Percentiles rank a stretch among this genome's conserved stretches.
Conservation (phyloP, 2,888 invertebrate species). For the Lepidonotus clava region DNA sequence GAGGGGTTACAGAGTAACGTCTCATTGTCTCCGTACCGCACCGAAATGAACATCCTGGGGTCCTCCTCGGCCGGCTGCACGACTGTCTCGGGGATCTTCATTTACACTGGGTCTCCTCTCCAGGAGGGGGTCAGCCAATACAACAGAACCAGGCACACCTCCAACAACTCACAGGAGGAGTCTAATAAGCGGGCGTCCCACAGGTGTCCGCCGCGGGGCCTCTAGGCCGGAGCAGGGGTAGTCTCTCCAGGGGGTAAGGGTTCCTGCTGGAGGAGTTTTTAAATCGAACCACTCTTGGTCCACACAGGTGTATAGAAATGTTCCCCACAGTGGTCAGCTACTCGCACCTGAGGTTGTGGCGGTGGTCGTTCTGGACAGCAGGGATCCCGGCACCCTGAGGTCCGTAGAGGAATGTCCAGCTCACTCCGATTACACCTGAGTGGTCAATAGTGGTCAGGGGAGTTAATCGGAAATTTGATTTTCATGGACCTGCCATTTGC, state of each 20-base stretch:
- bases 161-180: not conserved
- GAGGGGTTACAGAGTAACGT: slow-evolving; percentile 77
- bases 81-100: slow-evolving; percentile 41
- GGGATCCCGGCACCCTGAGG: not conserved
- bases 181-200: too few relatives aligned
- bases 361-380: not conserved
- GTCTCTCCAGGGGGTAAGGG: too few relatives aligned
- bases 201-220: too few relatives aligned
- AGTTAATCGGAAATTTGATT: too few relatives aligned
- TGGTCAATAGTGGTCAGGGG: not conserved
- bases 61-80: slow-evolving; percentile 22
- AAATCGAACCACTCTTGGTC: too few relatives aligned
- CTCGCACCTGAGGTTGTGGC: too few relatives aligned
- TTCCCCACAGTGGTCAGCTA: too few relatives aligned
- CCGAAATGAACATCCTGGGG: slow-evolving; percentile 74
- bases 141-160: not conserved
- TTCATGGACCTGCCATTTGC: too few relatives aligned
- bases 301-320: too few relatives aligned
- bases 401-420: not conserved
- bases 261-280: too few relatives aligned
- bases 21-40: slow-evolving; percentile 78
- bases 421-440: not conserved
- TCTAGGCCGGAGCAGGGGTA: too few relatives aligned
- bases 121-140: slow-evolving; percentile 2
- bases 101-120: slow-evolving; percentile 14